A percentile compares a stretch with the other conserved stretches of the same genome.
phyloP scores from a whole-genome alignment of 1,140 invertebrate species.

The Drosophila ironensis region DNA sequence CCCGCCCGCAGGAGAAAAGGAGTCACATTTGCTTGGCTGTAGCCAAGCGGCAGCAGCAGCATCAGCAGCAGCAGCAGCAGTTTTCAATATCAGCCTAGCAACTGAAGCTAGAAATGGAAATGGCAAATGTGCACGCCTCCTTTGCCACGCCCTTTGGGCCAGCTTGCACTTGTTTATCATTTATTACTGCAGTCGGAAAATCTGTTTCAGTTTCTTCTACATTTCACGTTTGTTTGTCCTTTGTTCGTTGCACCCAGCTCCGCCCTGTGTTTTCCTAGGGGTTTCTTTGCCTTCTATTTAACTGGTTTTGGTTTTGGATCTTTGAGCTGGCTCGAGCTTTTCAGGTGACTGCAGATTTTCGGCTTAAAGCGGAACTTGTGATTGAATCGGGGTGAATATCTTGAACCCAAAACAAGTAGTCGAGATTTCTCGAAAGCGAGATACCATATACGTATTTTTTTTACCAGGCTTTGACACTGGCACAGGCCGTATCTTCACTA shows the following conservation, averaged over 20 bases:
- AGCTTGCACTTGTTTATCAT: slow-evolving; percentile 73
- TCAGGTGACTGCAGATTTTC: no score
- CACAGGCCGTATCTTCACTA: no score
- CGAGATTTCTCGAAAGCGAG: no score
- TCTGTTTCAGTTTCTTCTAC: slow-evolving; percentile 46
- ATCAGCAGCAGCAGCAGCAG: background rate
- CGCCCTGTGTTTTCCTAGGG: background rate
- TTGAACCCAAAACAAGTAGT: no score
- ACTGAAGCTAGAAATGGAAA: slow-evolving; percentile 2
- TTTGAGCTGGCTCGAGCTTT: no score
- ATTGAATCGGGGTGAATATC: no score
- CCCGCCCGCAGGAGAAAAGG: background rate
- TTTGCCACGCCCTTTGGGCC: slow-evolving; percentile 35
- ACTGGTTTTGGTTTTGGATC: no score
- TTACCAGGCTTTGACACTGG: no score
- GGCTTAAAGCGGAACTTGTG: no score
- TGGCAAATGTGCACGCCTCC: background rate
- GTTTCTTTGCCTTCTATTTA: slow-evolving; percentile 1
- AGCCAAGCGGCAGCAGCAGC: background rate
- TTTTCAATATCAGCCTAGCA: slow-evolving; percentile 61
- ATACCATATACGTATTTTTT: no score
- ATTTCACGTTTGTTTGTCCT: no score
- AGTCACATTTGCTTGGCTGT: slow-evolving; percentile 34
- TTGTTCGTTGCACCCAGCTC: slow-evolving; percentile 3
- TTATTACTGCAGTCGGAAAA: slow-evolving; percentile 70